Conservation (phyloP, 2,797 vertebrate species). For the Hippoglossus hippoglossus region DNA sequence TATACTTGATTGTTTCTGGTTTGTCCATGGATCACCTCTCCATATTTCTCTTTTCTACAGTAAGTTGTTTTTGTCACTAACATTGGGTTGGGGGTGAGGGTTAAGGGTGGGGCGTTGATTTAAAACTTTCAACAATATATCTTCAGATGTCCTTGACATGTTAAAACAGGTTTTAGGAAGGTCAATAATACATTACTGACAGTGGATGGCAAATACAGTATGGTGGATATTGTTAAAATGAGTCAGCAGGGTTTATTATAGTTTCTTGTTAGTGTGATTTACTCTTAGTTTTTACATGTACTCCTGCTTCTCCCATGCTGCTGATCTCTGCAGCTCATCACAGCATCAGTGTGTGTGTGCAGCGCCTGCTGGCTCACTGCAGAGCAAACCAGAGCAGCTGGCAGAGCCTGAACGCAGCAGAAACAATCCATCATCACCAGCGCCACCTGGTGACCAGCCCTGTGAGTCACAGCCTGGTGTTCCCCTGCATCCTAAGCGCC, state of each 20-base stretch:
- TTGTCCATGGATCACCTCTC: no score
- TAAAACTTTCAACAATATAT: neutral
- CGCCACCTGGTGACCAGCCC: constrained; percentile 68
- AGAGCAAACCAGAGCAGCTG: constrained; percentile 86
- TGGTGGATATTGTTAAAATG: no score
- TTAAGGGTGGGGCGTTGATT: no score
- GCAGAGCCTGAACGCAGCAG: constrained; percentile 63
- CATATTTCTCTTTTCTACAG: no score
- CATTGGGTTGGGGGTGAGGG: no score
- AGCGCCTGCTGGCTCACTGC: constrained; percentile 85
- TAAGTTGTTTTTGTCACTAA: no score
- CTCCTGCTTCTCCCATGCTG: constrained; percentile 54
- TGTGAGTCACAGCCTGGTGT: constrained; percentile 77
- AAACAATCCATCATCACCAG: constrained; percentile 22
- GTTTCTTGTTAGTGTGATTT: no score
- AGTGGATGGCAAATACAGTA: no score
- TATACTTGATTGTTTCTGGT: no score
- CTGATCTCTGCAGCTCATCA: constrained; percentile 79
- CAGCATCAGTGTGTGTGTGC: constrained; percentile 63
- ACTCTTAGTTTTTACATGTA: neutral
- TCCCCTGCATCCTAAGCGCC: constrained; percentile 86
- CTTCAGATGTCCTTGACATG: neutral
- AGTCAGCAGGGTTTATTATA: no score
- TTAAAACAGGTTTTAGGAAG: neutral
- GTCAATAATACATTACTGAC: neutral